Evolutionary conservation across 2,797 vertebrate species (phyloP).

Genomic region (Molossus alvarezi): DNA sequence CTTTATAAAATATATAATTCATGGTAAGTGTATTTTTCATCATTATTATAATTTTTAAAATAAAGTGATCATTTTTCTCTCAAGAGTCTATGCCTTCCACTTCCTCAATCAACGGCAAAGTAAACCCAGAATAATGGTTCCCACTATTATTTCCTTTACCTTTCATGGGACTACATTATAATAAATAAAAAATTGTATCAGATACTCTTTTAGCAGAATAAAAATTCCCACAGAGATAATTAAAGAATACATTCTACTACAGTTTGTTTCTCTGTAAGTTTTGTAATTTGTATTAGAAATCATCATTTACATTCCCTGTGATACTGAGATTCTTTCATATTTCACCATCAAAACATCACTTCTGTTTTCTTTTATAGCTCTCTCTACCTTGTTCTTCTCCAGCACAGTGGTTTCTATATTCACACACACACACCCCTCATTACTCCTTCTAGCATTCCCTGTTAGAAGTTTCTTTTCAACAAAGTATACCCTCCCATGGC

Average conservation of each 20-base stretch:
- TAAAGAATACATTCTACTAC: neutral
- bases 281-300: conserved; percentile 18
- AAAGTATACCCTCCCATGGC: neutral
- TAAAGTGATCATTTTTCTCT: conserved; percentile 23
- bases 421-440: neutral
- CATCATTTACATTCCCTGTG: neutral
- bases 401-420: neutral
- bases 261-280: neutral
- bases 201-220: neutral
- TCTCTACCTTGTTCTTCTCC: neutral
- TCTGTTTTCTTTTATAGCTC: neutral
- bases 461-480: conserved; percentile 3
- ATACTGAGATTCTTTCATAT: neutral
- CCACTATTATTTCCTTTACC: conserved; percentile 25
- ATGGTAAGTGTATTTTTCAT: neutral
- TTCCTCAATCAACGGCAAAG: neutral
- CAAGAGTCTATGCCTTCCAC: neutral
- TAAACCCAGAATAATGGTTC: neutral
- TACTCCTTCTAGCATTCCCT: neutral
- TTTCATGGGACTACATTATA: neutral
- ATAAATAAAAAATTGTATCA: conserved; percentile 12
- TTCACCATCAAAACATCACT: conserved; percentile 3
- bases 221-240: conserved; percentile 8
- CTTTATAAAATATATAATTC: conserved; percentile 61
- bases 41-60: conserved; percentile 27